Evolutionary conservation across 2,888 invertebrate species (phyloP), one percentile per base, ranked within the genome.

Genomic region (Gryllus longicercus): DNA sequence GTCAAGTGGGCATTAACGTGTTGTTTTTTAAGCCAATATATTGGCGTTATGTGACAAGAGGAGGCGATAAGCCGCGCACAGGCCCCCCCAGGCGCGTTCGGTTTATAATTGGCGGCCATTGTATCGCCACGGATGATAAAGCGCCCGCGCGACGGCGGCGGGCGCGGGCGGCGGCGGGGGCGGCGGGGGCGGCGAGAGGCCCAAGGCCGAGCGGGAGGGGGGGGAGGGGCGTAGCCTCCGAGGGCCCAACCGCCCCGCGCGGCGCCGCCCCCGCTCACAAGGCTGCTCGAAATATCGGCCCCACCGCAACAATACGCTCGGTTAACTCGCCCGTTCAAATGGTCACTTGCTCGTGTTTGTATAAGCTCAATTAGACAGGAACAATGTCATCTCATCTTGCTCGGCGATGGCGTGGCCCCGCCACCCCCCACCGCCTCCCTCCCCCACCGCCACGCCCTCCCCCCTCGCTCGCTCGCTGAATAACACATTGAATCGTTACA

Each of bases 11-110:
- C 63, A 63, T 63, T 63, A 63, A 63, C 63, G 63, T 63, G 63
- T 63, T 63, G 63, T 63, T 63, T 63, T 63, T 63, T 63, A 14
- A 76, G 79, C 77, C 79, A 77, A 79, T 79, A 79, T 79, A 79
- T 79, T 63, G 79, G 25, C 76, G 77, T 79, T 77, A 51, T 51
- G 74, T 76, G 77, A 51, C 77, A 63, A 18, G 79, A 79, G 49
- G 77, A 77, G 50, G 49, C 77, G 77, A 77, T 77, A 77, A 77
- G 77, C 77, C 50, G n/a, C 49, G 50, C n/a, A n/a, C 77, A n/a
- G 50, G 49, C 18, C 38, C 38, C 38, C 79, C 38, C 25, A n/a
- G 21, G 51, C 63, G 63, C 25, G 23, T 76, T 50, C n/a, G 79
- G 23, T 79, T 79, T 76, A 76, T 79, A 79, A 75, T 79, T 51